A percentile compares a stretch with the other conserved stretches of the same genome.
These are phyloP conservation scores for Fistularia commersonii DNA, from an alignment of 2,797 vertebrate genomes.

Conservation along the genomic window DNA sequence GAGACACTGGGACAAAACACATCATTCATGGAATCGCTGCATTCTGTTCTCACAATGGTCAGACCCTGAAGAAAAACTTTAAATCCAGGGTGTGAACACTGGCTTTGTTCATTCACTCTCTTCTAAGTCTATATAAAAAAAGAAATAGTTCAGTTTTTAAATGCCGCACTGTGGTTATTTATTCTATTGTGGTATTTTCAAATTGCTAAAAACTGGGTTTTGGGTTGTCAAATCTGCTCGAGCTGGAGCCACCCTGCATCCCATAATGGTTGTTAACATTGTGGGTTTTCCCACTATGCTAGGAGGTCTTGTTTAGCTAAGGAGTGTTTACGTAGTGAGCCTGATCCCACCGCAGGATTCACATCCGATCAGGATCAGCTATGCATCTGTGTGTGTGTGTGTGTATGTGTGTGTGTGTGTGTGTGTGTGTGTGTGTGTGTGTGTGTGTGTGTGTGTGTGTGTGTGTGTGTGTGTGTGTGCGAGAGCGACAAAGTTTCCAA, in stretches of 20 bases:
- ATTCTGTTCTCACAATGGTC: too few species aligned
- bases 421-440: conserved; percentile 14
- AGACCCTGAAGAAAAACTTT: too few species aligned
- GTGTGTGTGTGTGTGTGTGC: not conserved
- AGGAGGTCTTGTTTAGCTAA: conserved; percentile 52
- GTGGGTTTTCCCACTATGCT: conserved; percentile 56
- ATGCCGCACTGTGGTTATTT: too few species aligned
- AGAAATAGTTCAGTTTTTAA: too few species aligned
- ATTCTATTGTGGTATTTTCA: too few species aligned
- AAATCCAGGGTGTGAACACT: too few species aligned
- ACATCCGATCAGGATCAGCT: conserved; percentile 68
- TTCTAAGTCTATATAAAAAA: too few species aligned
- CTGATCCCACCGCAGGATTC: conserved; percentile 53
- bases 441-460: not conserved
- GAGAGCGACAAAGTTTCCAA: conserved; percentile 53
- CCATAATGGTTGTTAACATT: conserved; percentile 15
- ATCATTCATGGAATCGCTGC: too few species aligned
- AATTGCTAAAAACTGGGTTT: too few species aligned
- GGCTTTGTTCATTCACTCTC: too few species aligned
- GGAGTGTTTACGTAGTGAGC: conserved; percentile 59
- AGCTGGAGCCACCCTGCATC: conserved; percentile 15
- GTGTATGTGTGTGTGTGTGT: conserved; percentile 22
- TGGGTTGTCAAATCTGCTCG: conserved; percentile 2
- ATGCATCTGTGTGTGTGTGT: conserved; percentile 30
- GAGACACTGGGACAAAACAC: too few species aligned